Conservation (phyloP, 2,888 invertebrate genomes). For the Epinotia ramella region DNA sequence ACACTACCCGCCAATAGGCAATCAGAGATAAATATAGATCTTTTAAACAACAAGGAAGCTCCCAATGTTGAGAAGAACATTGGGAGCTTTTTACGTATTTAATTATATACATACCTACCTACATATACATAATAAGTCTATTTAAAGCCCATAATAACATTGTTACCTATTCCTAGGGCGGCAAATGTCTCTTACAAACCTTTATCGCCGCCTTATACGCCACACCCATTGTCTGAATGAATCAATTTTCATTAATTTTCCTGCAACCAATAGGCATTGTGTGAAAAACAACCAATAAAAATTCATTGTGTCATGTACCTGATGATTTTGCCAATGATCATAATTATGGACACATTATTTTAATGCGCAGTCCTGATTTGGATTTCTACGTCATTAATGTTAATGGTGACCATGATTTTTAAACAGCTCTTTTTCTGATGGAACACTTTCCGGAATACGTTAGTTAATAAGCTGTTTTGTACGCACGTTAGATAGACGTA, state of each 20-base stretch:
- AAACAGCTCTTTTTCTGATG: neutral
- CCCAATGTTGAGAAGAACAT: no score
- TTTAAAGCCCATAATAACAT: conserved; percentile 3
- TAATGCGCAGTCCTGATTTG: conserved; percentile 74
- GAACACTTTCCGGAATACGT: neutral
- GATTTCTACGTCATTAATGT: conserved; percentile 70
- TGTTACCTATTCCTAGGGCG: neutral
- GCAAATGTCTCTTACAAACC: conserved; percentile 14
- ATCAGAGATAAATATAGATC: no score
- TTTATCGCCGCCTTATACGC: conserved; percentile 32
- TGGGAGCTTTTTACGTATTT: no score
- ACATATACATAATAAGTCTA: no score
- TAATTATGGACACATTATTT: conserved; percentile 71
- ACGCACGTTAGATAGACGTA: no score
- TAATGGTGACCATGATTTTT: conserved; percentile 60
- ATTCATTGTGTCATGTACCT: conserved; percentile 67
- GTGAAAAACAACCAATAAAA: conserved; percentile 66
- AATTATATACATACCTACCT: no score
- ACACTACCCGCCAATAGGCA: no score
- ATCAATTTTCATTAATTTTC: conserved; percentile 44
- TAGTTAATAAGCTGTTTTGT: neutral
- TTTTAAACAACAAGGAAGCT: no score
- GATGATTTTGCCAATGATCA: conserved; percentile 71
- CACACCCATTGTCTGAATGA: conserved; percentile 37
- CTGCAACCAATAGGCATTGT: conserved; percentile 53